These are phyloP conservation scores for Falco biarmicus DNA, from an alignment of 2,797 vertebrate genomes.

Conservation along the genomic window DNA sequence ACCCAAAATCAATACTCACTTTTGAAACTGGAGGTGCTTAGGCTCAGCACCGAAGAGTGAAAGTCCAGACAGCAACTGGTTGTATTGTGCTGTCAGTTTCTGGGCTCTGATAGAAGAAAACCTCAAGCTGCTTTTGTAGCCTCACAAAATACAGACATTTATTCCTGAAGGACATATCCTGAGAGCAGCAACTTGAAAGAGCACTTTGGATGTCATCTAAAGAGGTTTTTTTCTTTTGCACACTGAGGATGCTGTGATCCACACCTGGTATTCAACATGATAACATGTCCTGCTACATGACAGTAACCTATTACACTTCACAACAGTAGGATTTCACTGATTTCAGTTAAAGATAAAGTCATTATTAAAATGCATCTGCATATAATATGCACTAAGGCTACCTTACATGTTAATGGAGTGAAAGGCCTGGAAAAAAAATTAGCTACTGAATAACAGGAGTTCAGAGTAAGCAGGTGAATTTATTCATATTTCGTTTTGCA, in stretches of 20 bases:
- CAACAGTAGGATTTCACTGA: neutral
- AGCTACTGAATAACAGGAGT: neutral
- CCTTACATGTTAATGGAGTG: neutral
- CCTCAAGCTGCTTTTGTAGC: neutral
- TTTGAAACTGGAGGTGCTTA: neutral
- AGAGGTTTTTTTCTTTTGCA: neutral
- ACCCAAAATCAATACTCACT: neutral
- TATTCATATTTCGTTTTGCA: constrained; percentile 36
- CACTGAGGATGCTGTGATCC: neutral
- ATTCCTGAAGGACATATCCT: neutral
- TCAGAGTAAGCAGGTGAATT: constrained; percentile 57
- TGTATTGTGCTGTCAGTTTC: neutral
- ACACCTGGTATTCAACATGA: neutral
- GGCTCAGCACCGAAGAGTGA: neutral
- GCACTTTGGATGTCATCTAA: neutral
- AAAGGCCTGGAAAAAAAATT: neutral
- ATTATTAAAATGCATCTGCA: neutral
- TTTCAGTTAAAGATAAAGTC: neutral
- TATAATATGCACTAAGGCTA: neutral
- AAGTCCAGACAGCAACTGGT: neutral
- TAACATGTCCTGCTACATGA: neutral
- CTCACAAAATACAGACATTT: neutral
- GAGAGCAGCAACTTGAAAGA: neutral
- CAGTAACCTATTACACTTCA: neutral
- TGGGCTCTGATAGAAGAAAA: neutral